Evolutionary conservation across 2,888 invertebrate species (phyloP).

Genomic region (Strigamia transsilvanica): DNA sequence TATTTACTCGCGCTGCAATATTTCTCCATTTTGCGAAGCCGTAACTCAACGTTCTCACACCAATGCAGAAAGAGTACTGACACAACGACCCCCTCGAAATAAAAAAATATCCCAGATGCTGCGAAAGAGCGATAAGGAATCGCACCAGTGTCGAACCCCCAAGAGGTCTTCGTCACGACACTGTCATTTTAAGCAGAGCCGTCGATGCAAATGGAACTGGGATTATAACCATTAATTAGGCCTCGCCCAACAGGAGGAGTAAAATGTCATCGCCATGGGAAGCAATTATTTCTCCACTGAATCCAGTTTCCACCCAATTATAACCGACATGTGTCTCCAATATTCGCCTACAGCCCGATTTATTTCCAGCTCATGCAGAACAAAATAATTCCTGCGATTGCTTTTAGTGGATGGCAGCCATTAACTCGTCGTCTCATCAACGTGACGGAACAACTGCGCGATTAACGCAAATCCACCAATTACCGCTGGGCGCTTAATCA

Average conservation of each 20-base stretch:
- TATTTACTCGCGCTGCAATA: slow-evolving; percentile 14
- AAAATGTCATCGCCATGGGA: slow-evolving; percentile 30
- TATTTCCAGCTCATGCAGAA: background rate
- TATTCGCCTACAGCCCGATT: background rate
- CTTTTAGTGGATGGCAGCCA: background rate
- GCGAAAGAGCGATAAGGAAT: slow-evolving; percentile 5
- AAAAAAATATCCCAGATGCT: slow-evolving; percentile 1
- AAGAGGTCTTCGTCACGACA: slow-evolving; percentile 22
- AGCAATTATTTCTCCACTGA: slow-evolving; percentile 20
- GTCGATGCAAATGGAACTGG: slow-evolving; percentile 7
- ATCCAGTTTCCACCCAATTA: slow-evolving; percentile 21
- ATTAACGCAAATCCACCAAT: no score
- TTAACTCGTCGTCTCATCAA: background rate
- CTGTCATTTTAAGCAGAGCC: slow-evolving; percentile 21
- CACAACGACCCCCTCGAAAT: background rate
- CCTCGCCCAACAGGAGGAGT: slow-evolving; percentile 30
- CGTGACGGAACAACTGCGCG: background rate
- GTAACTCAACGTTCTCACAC: background rate
- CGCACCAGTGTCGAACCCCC: slow-evolving; percentile 14
- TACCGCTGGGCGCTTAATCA: no score
- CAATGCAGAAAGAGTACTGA: background rate
- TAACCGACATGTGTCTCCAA: slow-evolving; percentile 21
- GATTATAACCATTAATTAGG: slow-evolving; percentile 23
- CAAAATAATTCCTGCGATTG: background rate
- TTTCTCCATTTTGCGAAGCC: background rate